A percentile compares a stretch with the other conserved stretches of the same genome.
Conservation (phyloP, 2,113 vertebrate genomes). For the Barbus barbus region DNA sequence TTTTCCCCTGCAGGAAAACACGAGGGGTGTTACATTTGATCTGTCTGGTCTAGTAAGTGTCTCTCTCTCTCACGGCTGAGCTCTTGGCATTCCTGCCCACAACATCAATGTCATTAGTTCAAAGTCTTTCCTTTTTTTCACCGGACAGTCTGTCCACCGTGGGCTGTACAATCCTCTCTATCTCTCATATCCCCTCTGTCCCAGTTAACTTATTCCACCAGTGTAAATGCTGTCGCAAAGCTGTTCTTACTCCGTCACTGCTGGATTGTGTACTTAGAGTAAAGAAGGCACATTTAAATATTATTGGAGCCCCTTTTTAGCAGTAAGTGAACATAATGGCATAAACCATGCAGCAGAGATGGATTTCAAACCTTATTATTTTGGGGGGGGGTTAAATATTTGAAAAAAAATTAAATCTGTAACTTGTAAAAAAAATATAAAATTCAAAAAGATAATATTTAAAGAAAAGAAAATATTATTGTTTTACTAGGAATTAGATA, state of each 20-base stretch:
- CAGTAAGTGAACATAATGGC: not conserved
- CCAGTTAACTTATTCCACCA: slow-evolving; percentile 1
- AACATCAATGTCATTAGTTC: slow-evolving; percentile 18
- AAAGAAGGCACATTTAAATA: not conserved
- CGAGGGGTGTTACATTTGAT: slow-evolving; percentile 20
- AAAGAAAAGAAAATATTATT: too few species aligned
- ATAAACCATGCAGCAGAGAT: not conserved
- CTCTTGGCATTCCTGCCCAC: not conserved
- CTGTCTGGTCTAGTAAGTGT: slow-evolving; percentile 8
- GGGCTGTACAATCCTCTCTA: slow-evolving; percentile 2
- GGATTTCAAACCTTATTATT: too few species aligned
- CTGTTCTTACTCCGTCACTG: not conserved
- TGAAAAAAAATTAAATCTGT: too few species aligned
- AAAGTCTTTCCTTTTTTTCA: slow-evolving; percentile 1
- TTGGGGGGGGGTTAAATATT: too few species aligned
- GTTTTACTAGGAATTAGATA: too few species aligned
- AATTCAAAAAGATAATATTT: too few species aligned
- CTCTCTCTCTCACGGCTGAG: not conserved
- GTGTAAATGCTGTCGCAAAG: not conserved
- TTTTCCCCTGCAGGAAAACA: slow-evolving; percentile 17
- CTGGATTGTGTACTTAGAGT: not conserved
- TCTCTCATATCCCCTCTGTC: slow-evolving; percentile 11
- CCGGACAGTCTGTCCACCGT: not conserved
- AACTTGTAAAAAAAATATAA: too few species aligned
- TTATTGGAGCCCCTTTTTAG: not conserved